phyloP scores from a whole-genome alignment of 2,888 invertebrate species.

The Andricus quercusramuli region DNA sequence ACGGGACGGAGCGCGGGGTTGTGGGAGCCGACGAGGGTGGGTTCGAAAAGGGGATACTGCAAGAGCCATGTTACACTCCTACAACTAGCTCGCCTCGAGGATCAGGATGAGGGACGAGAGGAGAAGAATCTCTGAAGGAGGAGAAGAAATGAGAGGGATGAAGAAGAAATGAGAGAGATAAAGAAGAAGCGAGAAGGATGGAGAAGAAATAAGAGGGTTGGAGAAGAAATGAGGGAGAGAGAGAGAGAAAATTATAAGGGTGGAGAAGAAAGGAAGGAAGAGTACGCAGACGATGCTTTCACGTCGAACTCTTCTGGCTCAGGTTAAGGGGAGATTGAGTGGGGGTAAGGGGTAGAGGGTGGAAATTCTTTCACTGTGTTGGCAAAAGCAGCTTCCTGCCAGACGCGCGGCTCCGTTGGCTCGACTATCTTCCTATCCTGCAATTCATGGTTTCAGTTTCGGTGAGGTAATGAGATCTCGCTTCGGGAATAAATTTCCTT shows the following conservation, averaged over 20 bases:
- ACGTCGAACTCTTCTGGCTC: conserved; percentile 51
- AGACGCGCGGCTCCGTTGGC: conserved; percentile 45
- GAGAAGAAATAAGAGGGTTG: background rate
- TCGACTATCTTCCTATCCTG: conserved; percentile 38
- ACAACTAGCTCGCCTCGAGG: conserved; percentile 48
- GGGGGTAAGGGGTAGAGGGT: conserved; percentile 41
- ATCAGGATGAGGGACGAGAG: conserved; percentile 48
- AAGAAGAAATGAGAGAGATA: no score
- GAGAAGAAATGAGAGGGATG: conserved; percentile 32
- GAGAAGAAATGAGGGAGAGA: no score
- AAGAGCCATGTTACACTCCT: conserved; percentile 52
- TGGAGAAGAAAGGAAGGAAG: conserved; percentile 26
- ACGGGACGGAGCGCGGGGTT: conserved; percentile 58
- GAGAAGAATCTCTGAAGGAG: conserved; percentile 32
- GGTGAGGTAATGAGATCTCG: conserved; percentile 39
- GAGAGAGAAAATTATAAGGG: no score
- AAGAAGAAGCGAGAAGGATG: no score
- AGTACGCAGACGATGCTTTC: conserved; percentile 51
- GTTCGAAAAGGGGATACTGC: conserved; percentile 53
- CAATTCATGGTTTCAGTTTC: conserved; percentile 41
- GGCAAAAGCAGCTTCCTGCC: conserved; percentile 48
- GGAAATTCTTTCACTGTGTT: conserved; percentile 52
- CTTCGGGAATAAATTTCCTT: conserved; percentile 38
- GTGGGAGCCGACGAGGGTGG: conserved; percentile 52
- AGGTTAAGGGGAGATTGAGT: conserved; percentile 43